These are phyloP conservation scores for Epizoanthus fatuus DNA, from an alignment of 92 coral and sea anemone species.

Conservation along the genomic window DNA sequence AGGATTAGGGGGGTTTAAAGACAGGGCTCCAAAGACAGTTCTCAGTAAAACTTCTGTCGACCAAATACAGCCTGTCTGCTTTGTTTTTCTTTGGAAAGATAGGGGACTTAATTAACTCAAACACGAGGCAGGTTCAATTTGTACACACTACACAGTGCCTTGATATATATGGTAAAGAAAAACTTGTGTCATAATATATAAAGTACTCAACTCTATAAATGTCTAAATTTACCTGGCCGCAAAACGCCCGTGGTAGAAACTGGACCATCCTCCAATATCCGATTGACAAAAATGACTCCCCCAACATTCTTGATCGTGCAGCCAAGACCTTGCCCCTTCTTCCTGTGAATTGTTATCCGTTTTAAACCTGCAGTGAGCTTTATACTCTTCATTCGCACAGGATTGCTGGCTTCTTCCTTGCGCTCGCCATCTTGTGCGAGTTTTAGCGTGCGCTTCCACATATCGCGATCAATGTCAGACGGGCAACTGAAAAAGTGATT, in stretches of 20 bases:
- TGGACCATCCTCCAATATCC: constrained; percentile 96
- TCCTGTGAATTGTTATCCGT: constrained; percentile 83
- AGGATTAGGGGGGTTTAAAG: not conserved
- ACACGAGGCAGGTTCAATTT: not conserved
- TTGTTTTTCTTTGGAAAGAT: not conserved
- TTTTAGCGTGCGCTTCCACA: constrained; percentile 82
- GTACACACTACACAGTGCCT: not conserved
- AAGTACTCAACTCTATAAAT: not conserved
- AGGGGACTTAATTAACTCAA: not conserved
- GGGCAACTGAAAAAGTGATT: constrained; percentile 80
- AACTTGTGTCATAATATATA: not conserved
- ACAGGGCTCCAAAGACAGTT: not conserved
- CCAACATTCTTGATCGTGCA: constrained; percentile 96
- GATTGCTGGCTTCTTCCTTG: constrained; percentile 88
- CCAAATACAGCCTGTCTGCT: not conserved
- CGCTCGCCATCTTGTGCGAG: constrained; percentile 85
- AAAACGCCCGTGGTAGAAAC: constrained; percentile 91
- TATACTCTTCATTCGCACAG: constrained; percentile 88
- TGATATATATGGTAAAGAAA: not conserved
- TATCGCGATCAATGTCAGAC: constrained; percentile 82
- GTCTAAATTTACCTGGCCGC: constrained; percentile 83
- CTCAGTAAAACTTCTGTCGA: not conserved
- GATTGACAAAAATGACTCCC: constrained; percentile 93
- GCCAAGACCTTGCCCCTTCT: constrained; percentile 89
- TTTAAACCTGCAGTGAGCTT: constrained; percentile 92